These are phyloP conservation scores for Trichonephila clavipes DNA, from an alignment of 1,140 invertebrate species.

Conservation along the genomic window DNA sequence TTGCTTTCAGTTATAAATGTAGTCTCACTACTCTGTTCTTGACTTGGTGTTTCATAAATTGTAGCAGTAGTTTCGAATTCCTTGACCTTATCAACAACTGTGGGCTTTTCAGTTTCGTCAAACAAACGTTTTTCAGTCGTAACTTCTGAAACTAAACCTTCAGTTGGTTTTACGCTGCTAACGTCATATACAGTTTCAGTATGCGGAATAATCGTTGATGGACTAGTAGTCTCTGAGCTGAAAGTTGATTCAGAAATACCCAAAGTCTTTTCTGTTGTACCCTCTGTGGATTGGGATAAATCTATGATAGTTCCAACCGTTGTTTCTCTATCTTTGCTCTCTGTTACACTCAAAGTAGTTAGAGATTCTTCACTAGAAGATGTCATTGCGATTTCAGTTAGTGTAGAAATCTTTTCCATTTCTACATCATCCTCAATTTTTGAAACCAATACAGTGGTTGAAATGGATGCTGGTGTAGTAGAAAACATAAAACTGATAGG, in stretches of 20 bases:
- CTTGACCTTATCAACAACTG: background rate
- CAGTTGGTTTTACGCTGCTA: conserved; percentile 42
- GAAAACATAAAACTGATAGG: conserved; percentile 71
- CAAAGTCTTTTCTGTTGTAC: conserved; percentile 62
- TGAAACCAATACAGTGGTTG: conserved; percentile 7
- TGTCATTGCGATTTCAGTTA: background rate
- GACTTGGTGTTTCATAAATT: no score
- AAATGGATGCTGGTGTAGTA: conserved; percentile 32
- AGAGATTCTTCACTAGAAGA: background rate
- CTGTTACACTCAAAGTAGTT: background rate
- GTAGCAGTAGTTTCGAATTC: background rate
- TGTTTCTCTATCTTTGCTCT: background rate
- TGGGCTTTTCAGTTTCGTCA: background rate
- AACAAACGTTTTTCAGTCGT: background rate
- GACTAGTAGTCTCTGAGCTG: background rate
- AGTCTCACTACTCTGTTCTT: background rate
- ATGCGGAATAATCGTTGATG: background rate
- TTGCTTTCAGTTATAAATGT: background rate
- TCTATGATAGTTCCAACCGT: background rate
- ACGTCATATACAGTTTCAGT: conserved; percentile 42
- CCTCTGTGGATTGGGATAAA: conserved; percentile 78
- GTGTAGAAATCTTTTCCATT: background rate
- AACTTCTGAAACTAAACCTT: conserved; percentile 59
- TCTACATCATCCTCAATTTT: conserved; percentile 30
- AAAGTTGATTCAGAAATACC: conserved; percentile 20